A percentile compares a stretch with the other conserved stretches of the same genome.
These are phyloP conservation scores for Poecile montanus DNA, from an alignment of 2,797 vertebrate genomes.

Conservation along the genomic window DNA sequence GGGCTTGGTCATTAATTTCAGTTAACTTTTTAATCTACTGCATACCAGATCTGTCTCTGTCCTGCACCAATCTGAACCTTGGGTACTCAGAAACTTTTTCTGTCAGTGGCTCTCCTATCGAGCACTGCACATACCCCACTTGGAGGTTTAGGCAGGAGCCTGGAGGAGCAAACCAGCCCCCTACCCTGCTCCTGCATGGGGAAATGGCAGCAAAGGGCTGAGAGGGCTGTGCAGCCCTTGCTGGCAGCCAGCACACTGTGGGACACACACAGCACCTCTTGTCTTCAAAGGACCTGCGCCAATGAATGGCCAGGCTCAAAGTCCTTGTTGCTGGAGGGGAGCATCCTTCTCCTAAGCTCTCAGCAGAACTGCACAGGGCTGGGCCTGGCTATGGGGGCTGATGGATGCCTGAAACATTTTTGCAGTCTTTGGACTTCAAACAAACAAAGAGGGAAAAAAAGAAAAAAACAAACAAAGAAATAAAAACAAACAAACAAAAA, in stretches of 20 bases:
- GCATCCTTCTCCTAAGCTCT: background rate
- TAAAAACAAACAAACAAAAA: too few relatives aligned
- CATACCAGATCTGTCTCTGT: background rate
- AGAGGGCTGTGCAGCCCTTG: background rate
- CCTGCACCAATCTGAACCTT: background rate
- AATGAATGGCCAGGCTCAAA: background rate
- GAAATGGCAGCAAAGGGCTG: background rate
- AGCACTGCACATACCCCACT: background rate
- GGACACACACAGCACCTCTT: background rate
- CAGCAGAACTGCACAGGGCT: background rate
- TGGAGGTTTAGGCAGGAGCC: background rate
- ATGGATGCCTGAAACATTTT: background rate
- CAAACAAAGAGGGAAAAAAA: too few relatives aligned
- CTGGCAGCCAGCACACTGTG: background rate
- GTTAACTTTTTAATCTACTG: background rate
- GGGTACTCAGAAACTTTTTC: background rate
- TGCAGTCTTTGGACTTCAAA: too few relatives aligned
- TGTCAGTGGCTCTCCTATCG: background rate
- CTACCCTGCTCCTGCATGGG: background rate
- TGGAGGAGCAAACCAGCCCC: background rate
- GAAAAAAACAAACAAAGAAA: background rate
- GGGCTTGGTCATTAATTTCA: background rate
- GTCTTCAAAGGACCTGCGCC: background rate
- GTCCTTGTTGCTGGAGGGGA: background rate
- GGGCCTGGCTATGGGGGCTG: background rate